Evolutionary conservation across 2,797 vertebrate genomes (phyloP), one percentile per base, ranked within the genome.

Genomic region (Syngnathus rostellatus): DNA sequence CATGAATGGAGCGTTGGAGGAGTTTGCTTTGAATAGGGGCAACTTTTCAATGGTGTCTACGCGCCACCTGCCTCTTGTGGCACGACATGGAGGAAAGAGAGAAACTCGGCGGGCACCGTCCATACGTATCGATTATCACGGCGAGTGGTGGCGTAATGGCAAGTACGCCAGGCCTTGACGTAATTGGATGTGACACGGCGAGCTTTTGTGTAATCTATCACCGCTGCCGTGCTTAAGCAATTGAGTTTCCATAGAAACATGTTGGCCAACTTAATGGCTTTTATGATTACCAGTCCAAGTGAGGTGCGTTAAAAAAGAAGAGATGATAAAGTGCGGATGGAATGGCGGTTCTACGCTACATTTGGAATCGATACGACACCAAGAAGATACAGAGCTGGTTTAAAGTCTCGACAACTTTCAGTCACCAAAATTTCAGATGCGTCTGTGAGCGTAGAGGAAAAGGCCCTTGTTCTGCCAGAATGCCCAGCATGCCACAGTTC

Each of bases 21-120:
- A 94, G 93, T 94, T 57, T 91, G 90, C 92, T 92, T 91, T 99
- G 94, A 99, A 99, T 98, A 98, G 96, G 93, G 94, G 94, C 92
- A 91, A 93, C 92, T 94, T 94, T 88, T 98, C 95, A 98, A 98
- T 98, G 95, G 96, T 95, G 96, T 97, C 96, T 97, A 92, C 93
- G 90, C 92, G 96, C 95, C 97, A 99, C 96, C 97, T 99, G 97
- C 95, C 94, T 92, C 92, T 94, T 93, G 90, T 90, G 92, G 93
- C 87, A 57, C 55, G 90, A 85, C 87, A 88, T 77, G 89, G 92
- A 91, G 88, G 93, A 79, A 70, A 78, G 69, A 77, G 77, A 83
- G 81, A 79, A 78, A 76, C 88, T 92, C 72, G 83, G 91, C 93
- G 91, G 91, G 88, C 85, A 89, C 87, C 81, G 86, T 93, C 92